A percentile compares a stretch with the other conserved stretches of the same genome.
These are phyloP conservation scores for Oryzias javanicus DNA, from an alignment of 2,113 vertebrate species.

Conservation along the genomic window DNA sequence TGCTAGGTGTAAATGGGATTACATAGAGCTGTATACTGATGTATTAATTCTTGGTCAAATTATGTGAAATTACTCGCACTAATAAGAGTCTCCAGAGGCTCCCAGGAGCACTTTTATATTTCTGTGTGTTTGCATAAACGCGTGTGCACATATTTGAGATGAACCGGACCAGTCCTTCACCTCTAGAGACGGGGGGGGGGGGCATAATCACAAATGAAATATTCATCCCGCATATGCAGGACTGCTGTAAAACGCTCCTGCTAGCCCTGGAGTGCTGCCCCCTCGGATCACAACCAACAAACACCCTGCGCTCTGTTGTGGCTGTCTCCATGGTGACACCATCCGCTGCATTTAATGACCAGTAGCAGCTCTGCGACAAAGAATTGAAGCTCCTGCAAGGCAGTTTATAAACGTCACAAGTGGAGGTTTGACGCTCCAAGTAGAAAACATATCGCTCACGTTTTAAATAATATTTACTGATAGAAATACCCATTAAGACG, in stretches of 20 bases:
- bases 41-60: conserved; percentile 62
- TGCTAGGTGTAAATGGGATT: conserved; percentile 58
- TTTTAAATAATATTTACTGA: neutral
- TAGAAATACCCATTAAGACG: neutral
- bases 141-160: conserved; percentile 8
- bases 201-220: conserved; percentile 14
- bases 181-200: conserved; percentile 9
- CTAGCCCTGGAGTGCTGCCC: conserved; percentile 15
- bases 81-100: conserved; percentile 55
- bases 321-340: conserved; percentile 16
- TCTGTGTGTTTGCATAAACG: conserved; percentile 36
- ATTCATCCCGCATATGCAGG: conserved; percentile 15
- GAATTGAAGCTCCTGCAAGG: neutral
- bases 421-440: neutral
- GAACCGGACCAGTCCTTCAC: conserved; percentile 1
- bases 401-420: neutral
- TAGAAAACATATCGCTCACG: neutral
- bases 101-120: conserved; percentile 32
- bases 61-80: conserved; percentile 65
- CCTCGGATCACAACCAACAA: conserved; percentile 12
- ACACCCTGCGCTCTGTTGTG: neutral
- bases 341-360: conserved; percentile 4
- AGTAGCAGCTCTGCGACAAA: neutral
- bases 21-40: conserved; percentile 36
- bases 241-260: conserved; percentile 15